phyloP scores from a whole-genome alignment of 2,113 vertebrate genomes.

The Aphyosemion australe region DNA sequence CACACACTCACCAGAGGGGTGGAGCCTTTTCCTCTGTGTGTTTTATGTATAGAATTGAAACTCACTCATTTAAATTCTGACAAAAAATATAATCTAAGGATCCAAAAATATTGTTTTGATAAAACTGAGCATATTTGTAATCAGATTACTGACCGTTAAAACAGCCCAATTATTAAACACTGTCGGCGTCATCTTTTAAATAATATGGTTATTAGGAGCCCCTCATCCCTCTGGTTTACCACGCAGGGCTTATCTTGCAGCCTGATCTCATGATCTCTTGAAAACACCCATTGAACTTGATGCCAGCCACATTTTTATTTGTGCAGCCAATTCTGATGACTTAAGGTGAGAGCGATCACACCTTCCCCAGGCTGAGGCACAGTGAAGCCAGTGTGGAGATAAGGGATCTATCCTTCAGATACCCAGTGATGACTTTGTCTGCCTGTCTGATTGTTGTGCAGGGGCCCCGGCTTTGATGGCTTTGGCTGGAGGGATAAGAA shows the following conservation, averaged over 20 bases:
- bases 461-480: constrained; percentile 65
- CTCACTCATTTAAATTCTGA: too few relatives aligned
- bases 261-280: constrained; percentile 3
- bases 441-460: constrained; percentile 51
- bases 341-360: constrained; percentile 45
- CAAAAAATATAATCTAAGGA: too few relatives aligned
- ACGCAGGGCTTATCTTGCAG: background rate
- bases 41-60: too few relatives aligned
- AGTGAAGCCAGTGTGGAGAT: constrained; percentile 42
- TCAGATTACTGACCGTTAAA: background rate
- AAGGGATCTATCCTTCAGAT: constrained; percentile 63
- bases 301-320: constrained; percentile 15
- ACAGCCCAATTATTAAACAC: too few relatives aligned
- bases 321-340: constrained; percentile 22
- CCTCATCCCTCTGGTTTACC: background rate
- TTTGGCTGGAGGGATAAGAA: constrained; percentile 64
- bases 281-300: constrained; percentile 3
- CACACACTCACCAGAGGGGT: too few relatives aligned
- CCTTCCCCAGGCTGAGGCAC: constrained; percentile 30
- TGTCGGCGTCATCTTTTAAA: too few relatives aligned
- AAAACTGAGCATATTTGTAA: too few relatives aligned
- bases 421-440: constrained; percentile 69
- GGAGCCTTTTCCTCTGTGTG: too few relatives aligned
- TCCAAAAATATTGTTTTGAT: too few relatives aligned
- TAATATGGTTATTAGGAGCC: background rate